phyloP scores from a whole-genome alignment of 1,140 invertebrate genomes.

The Drosophila insularis region DNA sequence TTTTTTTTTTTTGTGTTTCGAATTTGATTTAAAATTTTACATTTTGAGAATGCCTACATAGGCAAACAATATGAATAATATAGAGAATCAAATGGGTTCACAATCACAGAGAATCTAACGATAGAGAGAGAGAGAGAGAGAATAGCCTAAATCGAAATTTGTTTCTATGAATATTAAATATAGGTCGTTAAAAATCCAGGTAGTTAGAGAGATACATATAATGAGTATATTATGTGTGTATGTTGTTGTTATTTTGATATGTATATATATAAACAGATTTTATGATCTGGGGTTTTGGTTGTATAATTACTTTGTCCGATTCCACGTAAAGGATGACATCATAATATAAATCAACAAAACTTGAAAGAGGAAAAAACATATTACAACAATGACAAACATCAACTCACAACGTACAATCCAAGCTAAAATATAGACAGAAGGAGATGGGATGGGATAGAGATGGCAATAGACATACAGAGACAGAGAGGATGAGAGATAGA shows the following conservation, averaged over 20 bases:
- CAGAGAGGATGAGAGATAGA: no score
- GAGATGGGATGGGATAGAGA: neutral
- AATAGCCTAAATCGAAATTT: conserved; percentile 17
- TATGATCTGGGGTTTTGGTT: conserved; percentile 29
- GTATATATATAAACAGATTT: conserved; percentile 18
- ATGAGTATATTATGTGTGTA: neutral
- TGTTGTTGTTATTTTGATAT: conserved; percentile 28
- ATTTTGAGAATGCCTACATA: conserved; percentile 15
- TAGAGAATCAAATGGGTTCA: conserved; percentile 14
- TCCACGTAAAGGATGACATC: conserved; percentile 60
- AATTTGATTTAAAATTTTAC: neutral
- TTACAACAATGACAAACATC: conserved; percentile 32
- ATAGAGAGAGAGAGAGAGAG: neutral
- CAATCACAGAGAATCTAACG: conserved; percentile 10
- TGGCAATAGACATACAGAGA: neutral
- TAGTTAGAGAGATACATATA: neutral
- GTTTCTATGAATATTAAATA: neutral
- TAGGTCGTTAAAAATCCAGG: neutral
- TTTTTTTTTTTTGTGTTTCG: neutral
- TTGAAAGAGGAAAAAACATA: conserved; percentile 26
- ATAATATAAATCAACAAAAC: conserved; percentile 21
- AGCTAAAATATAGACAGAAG: conserved; percentile 15
- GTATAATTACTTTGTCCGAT: conserved; percentile 48
- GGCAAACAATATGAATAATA: conserved; percentile 13
- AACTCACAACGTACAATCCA: conserved; percentile 27